Conservation (phyloP, 2,888 invertebrate genomes). For the Pteria penguin region DNA sequence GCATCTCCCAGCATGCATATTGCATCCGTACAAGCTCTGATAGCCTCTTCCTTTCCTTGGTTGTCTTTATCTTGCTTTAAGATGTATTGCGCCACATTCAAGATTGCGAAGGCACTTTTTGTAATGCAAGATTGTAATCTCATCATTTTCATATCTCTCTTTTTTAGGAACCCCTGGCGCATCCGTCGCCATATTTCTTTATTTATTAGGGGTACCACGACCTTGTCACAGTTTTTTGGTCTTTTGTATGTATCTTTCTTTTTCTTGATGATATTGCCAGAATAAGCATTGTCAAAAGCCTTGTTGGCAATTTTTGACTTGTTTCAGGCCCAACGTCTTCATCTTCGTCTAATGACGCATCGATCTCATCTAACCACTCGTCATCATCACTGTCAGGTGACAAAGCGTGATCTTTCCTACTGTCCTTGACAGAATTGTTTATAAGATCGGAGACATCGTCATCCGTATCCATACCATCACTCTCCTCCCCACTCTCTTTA, state of each 20-base stretch:
- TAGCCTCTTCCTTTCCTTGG: background rate
- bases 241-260: background rate
- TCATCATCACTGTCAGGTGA: background rate
- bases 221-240: constrained; percentile 3
- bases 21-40: background rate
- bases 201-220: background rate
- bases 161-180: background rate
- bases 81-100: background rate
- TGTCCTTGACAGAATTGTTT: background rate
- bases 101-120: background rate
- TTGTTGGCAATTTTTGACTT: background rate
- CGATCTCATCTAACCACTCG: background rate
- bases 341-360: background rate
- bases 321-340: background rate
- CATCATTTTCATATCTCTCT: constrained; percentile 3
- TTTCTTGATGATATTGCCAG: background rate
- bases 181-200: constrained; percentile 15
- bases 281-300: background rate
- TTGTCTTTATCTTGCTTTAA: background rate
- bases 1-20: background rate
- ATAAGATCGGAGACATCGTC: background rate
- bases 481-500: background rate
- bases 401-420: background rate
- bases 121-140: background rate
- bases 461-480: background rate